Conservation (phyloP, 2,797 vertebrate species). For the Staurois parvus region DNA sequence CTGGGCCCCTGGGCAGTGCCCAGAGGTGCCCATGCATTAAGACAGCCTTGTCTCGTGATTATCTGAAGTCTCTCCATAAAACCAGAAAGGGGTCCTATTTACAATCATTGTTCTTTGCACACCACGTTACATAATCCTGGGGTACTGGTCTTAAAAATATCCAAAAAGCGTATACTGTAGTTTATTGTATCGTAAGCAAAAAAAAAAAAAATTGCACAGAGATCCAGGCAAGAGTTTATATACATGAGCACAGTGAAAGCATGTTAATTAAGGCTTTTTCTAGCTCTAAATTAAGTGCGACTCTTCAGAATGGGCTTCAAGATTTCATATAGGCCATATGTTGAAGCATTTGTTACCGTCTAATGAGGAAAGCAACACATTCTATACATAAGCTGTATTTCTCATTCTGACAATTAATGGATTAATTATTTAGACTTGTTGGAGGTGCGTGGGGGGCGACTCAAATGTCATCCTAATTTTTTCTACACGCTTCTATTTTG, state of each 20-base stretch:
- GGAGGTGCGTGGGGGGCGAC: slow-evolving; percentile 2
- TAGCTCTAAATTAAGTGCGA: slow-evolving; percentile 16
- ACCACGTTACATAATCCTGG: too few species aligned
- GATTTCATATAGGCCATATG: slow-evolving; percentile 33
- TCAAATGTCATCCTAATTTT: neutral
- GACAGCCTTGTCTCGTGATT: too few species aligned
- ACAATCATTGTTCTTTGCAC: neutral
- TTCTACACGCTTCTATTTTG: too few species aligned
- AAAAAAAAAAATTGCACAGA: too few species aligned
- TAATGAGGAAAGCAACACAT: slow-evolving; percentile 44
- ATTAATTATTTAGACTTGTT: neutral
- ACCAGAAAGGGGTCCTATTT: neutral
- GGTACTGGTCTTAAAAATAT: neutral
- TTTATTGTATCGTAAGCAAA: neutral
- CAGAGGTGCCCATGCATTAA: too few species aligned
- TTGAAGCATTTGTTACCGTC: slow-evolving; percentile 25
- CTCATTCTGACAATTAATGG: neutral
- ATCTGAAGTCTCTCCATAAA: too few species aligned
- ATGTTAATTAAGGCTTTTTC: slow-evolving; percentile 28
- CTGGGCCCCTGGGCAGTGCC: too few species aligned
- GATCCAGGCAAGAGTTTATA: too few species aligned
- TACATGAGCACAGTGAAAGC: neutral
- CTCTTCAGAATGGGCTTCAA: slow-evolving; percentile 3
- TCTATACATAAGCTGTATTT: slow-evolving; percentile 22
- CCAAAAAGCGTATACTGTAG: neutral